phyloP scores from a whole-genome alignment of 1,140 invertebrate genomes.

The Holcopasites calliopsidis region DNA sequence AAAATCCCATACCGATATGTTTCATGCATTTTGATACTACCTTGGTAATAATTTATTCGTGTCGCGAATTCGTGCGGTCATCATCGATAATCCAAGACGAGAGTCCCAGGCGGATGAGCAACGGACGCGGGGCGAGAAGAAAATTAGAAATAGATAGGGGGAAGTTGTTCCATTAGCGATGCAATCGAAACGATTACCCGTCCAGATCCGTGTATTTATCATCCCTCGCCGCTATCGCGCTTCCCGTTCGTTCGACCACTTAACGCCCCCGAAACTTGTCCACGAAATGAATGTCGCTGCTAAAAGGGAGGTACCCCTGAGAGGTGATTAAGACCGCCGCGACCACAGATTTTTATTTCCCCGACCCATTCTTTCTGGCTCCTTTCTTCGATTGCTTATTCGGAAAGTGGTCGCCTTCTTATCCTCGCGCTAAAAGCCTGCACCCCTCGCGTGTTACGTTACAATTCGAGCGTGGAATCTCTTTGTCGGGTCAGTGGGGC shows the following conservation, averaged over 20 bases:
- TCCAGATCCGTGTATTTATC: constrained; percentile 42
- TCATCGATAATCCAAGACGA: background rate
- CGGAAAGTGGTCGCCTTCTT: constrained; percentile 49
- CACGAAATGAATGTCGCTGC: constrained; percentile 40
- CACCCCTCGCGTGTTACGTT: constrained; percentile 61
- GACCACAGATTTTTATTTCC: constrained; percentile 20
- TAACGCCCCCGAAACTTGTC: background rate
- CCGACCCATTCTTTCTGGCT: constrained; percentile 33
- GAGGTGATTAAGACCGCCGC: constrained; percentile 21
- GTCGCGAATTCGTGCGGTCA: background rate
- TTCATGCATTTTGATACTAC: too few species aligned
- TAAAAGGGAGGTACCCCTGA: constrained; percentile 32
- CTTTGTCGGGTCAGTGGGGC: constrained; percentile 66
- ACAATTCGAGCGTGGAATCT: constrained; percentile 74
- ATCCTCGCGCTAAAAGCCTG: constrained; percentile 67
- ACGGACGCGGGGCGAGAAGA: background rate
- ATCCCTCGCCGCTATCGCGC: constrained; percentile 25
- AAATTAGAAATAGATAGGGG: constrained; percentile 38
- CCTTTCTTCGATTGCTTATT: constrained; percentile 50
- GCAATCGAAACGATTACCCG: constrained; percentile 9
- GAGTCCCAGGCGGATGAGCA: background rate
- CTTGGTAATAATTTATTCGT: too few species aligned
- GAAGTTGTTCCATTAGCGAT: constrained; percentile 47
- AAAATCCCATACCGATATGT: too few species aligned
- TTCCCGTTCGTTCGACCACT: background rate